These are phyloP conservation scores for Phymanthus crucifer DNA, from an alignment of 92 coral and sea anemone species.

Conservation along the genomic window DNA sequence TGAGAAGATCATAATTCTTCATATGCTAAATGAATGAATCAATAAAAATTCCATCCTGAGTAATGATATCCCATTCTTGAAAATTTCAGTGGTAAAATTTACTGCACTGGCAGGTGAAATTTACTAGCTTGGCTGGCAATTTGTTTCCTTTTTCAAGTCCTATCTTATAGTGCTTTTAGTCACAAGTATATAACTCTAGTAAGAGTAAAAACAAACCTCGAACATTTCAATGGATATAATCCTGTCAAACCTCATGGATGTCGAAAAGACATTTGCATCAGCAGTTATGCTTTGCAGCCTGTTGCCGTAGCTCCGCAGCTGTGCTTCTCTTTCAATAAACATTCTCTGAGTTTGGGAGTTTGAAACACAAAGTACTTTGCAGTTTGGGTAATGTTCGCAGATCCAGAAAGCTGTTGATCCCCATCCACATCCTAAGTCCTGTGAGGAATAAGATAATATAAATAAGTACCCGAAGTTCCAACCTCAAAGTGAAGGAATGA, in stretches of 20 bases:
- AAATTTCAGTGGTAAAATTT: too few species aligned
- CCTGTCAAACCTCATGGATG: slow-evolving; percentile 72
- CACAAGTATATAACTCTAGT: too few species aligned
- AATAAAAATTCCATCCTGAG: neutral
- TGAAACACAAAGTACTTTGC: slow-evolving; percentile 68
- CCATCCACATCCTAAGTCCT: slow-evolving; percentile 96
- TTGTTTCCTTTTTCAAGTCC: too few species aligned
- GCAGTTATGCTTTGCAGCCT: slow-evolving; percentile 75
- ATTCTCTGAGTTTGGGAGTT: slow-evolving; percentile 79
- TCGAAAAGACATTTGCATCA: slow-evolving; percentile 83
- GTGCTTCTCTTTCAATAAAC: slow-evolving; percentile 71
- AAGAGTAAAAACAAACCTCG: slow-evolving; percentile 53
- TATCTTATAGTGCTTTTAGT: too few species aligned
- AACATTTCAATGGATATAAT: slow-evolving; percentile 87
- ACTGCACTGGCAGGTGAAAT: too few species aligned
- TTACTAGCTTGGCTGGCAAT: too few species aligned
- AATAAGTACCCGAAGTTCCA: too few species aligned
- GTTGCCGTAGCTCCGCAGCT: slow-evolving; percentile 42
- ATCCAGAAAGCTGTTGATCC: slow-evolving; percentile 77
- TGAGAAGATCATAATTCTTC: slow-evolving; percentile 81
- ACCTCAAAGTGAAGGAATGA: too few species aligned
- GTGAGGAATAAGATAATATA: slow-evolving; percentile 6
- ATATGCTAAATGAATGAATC: slow-evolving; percentile 59
- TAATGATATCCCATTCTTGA: too few species aligned
- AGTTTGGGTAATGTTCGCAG: slow-evolving; percentile 75